Evolutionary conservation across 1,140 invertebrate genomes (phyloP).

Genomic region (Drosophila kurseongensis): DNA sequence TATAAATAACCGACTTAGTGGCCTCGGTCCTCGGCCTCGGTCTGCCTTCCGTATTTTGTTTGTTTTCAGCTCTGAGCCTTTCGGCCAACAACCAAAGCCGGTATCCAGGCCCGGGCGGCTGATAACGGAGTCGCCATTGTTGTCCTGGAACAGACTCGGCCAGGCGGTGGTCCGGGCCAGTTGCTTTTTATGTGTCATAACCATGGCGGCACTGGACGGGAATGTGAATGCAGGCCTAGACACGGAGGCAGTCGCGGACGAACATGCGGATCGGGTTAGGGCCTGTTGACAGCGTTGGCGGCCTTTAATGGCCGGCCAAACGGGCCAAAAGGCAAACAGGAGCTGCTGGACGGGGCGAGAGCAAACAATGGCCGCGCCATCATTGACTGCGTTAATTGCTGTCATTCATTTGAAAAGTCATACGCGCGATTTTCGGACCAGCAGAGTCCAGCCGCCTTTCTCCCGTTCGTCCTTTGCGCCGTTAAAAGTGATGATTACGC

Average conservation of each 20-base stretch:
- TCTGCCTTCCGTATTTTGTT: conserved; percentile 54
- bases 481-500: conserved; percentile 80
- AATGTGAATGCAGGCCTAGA: background rate
- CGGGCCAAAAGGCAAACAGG: conserved; percentile 28
- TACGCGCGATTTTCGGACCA: conserved; percentile 58
- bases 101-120: conserved; percentile 17
- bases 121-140: conserved; percentile 42
- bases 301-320: conserved; percentile 65
- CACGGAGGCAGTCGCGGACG: conserved; percentile 1
- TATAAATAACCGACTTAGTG: conserved; percentile 82
- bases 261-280: conserved; percentile 6
- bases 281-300: conserved; percentile 41
- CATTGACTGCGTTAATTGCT: conserved; percentile 82
- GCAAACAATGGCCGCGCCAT: conserved; percentile 73
- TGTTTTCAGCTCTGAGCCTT: conserved; percentile 48
- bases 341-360: conserved; percentile 11
- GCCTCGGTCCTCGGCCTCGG: conserved; percentile 37
- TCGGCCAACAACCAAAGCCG: conserved; percentile 24
- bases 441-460: background rate
- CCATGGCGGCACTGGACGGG: conserved; percentile 27
- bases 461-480: conserved; percentile 25
- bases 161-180: conserved; percentile 29
- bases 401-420: conserved; percentile 82
- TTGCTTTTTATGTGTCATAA: conserved; percentile 75
- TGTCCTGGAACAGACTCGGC: conserved; percentile 27